These are phyloP conservation scores for Callosobruchus maculatus DNA, from an alignment of 2,888 invertebrate species.

Conservation along the genomic window DNA sequence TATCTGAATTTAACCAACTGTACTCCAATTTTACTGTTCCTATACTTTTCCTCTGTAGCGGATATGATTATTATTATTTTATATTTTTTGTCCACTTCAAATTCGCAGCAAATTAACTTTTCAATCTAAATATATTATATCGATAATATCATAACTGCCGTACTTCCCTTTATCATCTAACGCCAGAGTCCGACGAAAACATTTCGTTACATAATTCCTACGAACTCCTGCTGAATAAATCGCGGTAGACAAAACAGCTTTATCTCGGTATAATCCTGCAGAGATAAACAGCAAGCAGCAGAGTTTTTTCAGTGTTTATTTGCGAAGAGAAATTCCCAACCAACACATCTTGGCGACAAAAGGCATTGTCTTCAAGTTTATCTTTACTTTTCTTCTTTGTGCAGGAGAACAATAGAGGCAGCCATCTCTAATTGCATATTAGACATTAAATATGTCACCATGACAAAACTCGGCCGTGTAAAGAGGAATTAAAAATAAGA, in stretches of 20 bases:
- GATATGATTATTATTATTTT: too few species aligned
- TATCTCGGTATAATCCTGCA: background rate
- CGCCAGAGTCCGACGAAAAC: background rate
- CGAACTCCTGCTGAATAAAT: background rate
- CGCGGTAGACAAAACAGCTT: background rate
- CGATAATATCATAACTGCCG: background rate
- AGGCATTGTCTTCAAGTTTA: constrained; percentile 43
- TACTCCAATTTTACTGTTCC: too few species aligned
- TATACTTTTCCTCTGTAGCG: too few species aligned
- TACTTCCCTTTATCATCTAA: background rate
- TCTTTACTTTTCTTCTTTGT: constrained; percentile 36
- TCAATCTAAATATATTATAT: too few species aligned
- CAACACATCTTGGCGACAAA: constrained; percentile 37
- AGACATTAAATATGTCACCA: constrained; percentile 43
- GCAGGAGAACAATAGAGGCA: constrained; percentile 34
- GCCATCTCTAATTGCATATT: constrained; percentile 43
- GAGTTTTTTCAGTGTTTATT: background rate
- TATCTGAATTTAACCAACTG: too few species aligned
- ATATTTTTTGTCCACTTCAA: too few species aligned
- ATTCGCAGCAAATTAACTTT: too few species aligned
- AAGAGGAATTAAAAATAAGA: constrained; percentile 16
- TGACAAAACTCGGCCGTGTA: constrained; percentile 26
- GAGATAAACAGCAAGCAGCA: background rate
- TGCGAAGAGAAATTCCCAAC: constrained; percentile 26
- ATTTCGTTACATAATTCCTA: background rate